Conservation (phyloP, 2,797 vertebrate species). For the Pygocentrus nattereri region DNA sequence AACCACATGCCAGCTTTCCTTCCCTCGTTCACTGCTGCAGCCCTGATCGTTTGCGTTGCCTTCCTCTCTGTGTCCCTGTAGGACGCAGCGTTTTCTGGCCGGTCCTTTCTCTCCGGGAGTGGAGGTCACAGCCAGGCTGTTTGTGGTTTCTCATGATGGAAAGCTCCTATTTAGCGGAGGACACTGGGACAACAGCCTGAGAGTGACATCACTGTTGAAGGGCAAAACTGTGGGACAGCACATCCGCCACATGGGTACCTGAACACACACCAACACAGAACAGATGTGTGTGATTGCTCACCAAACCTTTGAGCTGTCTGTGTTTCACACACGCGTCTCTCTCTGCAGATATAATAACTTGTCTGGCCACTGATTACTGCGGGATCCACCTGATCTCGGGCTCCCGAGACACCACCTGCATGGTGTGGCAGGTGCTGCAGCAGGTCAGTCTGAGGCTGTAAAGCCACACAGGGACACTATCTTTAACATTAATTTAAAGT, state of each 20-base stretch:
- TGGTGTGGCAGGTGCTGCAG: conserved; percentile 95
- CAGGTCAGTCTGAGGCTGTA: conserved; percentile 78
- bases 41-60: too few species aligned
- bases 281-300: neutral
- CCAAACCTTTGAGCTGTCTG: neutral
- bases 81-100: conserved; percentile 88
- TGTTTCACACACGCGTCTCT: neutral
- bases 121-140: conserved; percentile 85
- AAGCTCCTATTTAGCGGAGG: conserved; percentile 96
- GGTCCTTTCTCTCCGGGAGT: conserved; percentile 91
- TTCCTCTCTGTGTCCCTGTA: conserved; percentile 58
- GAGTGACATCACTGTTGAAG: conserved; percentile 91
- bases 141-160: conserved; percentile 93
- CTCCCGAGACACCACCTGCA: conserved; percentile 94
- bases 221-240: conserved; percentile 90
- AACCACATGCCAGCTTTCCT: too few species aligned
- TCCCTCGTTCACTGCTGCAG: too few species aligned
- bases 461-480: neutral
- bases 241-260: conserved; percentile 93
- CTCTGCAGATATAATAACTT: conserved; percentile 89
- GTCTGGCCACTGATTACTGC: conserved; percentile 92
- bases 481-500: too few species aligned
- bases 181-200: conserved; percentile 96
- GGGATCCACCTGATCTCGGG: conserved; percentile 96
- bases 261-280: conserved; percentile 1